These are phyloP conservation scores for Columba janthina DNA, from an alignment of 2,113 vertebrate species.

Conservation along the genomic window DNA sequence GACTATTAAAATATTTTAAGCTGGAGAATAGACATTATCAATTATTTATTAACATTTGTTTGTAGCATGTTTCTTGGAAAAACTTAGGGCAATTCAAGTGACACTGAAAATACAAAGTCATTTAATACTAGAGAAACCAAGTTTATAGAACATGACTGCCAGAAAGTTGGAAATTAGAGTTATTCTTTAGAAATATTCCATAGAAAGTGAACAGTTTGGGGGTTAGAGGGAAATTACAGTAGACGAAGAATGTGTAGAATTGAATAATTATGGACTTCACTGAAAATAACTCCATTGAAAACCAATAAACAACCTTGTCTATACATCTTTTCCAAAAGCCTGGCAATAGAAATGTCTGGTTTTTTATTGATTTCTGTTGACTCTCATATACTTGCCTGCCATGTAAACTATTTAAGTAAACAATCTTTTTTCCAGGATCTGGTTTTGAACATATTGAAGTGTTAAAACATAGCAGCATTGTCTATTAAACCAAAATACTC, in stretches of 20 bases:
- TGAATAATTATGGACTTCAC: slow-evolving; percentile 3
- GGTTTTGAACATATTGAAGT: slow-evolving; percentile 7
- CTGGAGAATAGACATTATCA: neutral
- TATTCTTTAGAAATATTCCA: neutral
- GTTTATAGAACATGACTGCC: neutral
- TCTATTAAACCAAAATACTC: slow-evolving; percentile 17
- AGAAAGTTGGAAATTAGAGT: neutral
- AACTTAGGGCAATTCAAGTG: neutral
- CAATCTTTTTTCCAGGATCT: neutral
- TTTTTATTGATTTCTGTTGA: slow-evolving; percentile 62
- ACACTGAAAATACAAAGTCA: neutral
- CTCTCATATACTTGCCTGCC: slow-evolving; percentile 34
- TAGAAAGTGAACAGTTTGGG: neutral
- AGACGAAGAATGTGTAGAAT: neutral
- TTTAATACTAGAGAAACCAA: neutral
- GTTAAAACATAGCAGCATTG: slow-evolving; percentile 19
- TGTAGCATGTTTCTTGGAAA: neutral
- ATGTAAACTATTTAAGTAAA: slow-evolving; percentile 55
- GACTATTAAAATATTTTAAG: neutral
- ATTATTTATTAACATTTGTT: neutral
- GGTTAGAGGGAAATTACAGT: neutral
- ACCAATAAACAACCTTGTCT: slow-evolving; percentile 33
- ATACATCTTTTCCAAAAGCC: slow-evolving; percentile 33
- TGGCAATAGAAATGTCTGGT: slow-evolving; percentile 12
- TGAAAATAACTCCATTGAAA: slow-evolving; percentile 18